These are phyloP conservation scores for Leptopilina boulardi DNA, from an alignment of 1,140 invertebrate genomes.

Conservation along the genomic window DNA sequence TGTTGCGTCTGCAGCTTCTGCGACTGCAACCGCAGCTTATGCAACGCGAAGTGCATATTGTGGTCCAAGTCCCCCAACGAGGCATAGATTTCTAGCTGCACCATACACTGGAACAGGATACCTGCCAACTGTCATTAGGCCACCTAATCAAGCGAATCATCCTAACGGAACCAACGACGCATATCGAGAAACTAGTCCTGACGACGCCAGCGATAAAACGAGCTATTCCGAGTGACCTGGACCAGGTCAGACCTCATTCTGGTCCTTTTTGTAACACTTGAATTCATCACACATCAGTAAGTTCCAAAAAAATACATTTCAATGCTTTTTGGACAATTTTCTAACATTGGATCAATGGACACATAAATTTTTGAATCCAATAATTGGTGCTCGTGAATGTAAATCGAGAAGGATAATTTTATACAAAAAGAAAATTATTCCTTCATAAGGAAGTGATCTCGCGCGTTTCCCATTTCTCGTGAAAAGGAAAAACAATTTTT, in stretches of 20 bases:
- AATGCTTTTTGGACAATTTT: slow-evolving; percentile 20
- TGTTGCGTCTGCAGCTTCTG: slow-evolving; percentile 77
- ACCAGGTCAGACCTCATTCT: slow-evolving; percentile 54
- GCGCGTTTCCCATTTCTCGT: not conserved
- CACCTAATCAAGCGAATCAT: slow-evolving; percentile 74
- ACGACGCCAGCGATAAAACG: slow-evolving; percentile 72
- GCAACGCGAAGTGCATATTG: slow-evolving; percentile 75
- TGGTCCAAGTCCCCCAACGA: slow-evolving; percentile 75
- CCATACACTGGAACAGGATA: slow-evolving; percentile 89
- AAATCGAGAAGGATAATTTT: not conserved
- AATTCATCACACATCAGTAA: slow-evolving; percentile 15
- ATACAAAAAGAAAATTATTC: no score
- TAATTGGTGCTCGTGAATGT: slow-evolving; percentile 5
- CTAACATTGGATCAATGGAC: not conserved
- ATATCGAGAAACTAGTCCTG: slow-evolving; percentile 71
- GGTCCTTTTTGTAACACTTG: slow-evolving; percentile 56
- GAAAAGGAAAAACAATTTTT: not conserved
- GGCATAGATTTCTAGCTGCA: slow-evolving; percentile 84
- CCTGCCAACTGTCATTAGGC: slow-evolving; percentile 85
- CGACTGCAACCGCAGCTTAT: slow-evolving; percentile 75
- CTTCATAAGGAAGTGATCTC: not conserved
- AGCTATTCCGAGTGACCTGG: slow-evolving; percentile 73
- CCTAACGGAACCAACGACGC: slow-evolving; percentile 68
- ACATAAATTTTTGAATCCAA: no score
- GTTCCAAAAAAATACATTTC: not conserved